Percentiles rank a stretch among this genome's conserved stretches.
These are phyloP conservation scores for Zalophus californianus DNA, from an alignment of 2,797 vertebrate species.

Conservation along the genomic window DNA sequence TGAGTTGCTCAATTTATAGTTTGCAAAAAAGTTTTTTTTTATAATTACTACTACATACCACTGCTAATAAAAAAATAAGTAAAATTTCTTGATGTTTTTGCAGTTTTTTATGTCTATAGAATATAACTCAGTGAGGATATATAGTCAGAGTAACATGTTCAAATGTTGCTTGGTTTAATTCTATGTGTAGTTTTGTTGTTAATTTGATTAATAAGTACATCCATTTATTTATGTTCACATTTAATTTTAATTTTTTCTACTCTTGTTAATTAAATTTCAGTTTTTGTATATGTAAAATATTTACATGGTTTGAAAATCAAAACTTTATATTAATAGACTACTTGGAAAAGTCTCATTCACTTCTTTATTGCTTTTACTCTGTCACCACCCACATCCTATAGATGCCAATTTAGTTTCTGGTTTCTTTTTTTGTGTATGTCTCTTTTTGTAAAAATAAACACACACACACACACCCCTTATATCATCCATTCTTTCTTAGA, in stretches of 20 bases:
- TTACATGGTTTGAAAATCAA: slow-evolving; percentile 34
- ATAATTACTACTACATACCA: neutral
- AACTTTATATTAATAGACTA: neutral
- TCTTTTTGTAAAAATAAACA: neutral
- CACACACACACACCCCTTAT: neutral
- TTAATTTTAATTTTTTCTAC: slow-evolving; percentile 21
- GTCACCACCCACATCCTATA: neutral
- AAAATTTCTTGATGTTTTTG: neutral
- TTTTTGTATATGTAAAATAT: slow-evolving; percentile 24
- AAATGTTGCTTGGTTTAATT: neutral
- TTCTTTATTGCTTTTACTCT: neutral
- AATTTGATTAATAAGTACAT: slow-evolving; percentile 38
- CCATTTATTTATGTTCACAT: neutral
- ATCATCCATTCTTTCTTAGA: neutral
- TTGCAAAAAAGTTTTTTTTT: neutral
- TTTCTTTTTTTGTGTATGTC: neutral
- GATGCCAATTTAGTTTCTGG: neutral
- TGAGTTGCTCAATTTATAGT: neutral
- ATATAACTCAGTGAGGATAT: neutral
- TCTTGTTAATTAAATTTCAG: slow-evolving; percentile 33
- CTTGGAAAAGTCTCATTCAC: neutral
- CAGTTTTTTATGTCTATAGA: slow-evolving; percentile 4
- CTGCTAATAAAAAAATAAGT: neutral
- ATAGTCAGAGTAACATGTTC: neutral
- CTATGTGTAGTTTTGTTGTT: neutral